Percentiles rank a stretch among this genome's conserved stretches.
These are phyloP conservation scores for Chionoecetes opilio DNA, from an alignment of 1,140 invertebrate species.

Conservation along the genomic window DNA sequence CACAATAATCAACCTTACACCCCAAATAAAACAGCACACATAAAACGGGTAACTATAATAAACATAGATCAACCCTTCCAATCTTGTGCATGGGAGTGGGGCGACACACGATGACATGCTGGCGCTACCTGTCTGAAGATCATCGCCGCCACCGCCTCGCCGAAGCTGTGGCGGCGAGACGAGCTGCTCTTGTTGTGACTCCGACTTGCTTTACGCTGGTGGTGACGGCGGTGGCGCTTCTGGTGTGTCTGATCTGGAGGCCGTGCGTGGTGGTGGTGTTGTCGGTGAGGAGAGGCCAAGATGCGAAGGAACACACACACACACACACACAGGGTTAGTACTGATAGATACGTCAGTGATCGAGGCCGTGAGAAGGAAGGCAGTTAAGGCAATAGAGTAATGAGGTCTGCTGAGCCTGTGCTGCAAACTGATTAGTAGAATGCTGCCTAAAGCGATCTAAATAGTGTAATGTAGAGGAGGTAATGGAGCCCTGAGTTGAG, in stretches of 20 bases:
- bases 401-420: too few species aligned
- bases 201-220: constrained; percentile 55
- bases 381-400: neutral
- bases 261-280: neutral
- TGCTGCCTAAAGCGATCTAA: neutral
- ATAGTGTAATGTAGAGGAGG: too few species aligned
- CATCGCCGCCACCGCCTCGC: constrained; percentile 69
- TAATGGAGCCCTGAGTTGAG: too few species aligned
- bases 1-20: too few species aligned
- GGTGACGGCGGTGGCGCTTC: constrained; percentile 55
- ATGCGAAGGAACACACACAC: constrained; percentile 33
- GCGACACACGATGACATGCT: constrained; percentile 49
- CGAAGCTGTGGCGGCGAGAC: constrained; percentile 68
- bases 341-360: neutral
- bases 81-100: neutral
- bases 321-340: too few species aligned
- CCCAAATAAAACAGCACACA: too few species aligned
- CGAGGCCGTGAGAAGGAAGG: neutral
- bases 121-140: constrained; percentile 71
- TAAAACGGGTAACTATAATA: neutral
- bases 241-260: constrained; percentile 61
- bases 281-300: constrained; percentile 10
- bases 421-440: neutral
- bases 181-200: constrained; percentile 29
- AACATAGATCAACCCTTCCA: neutral